Evolutionary conservation across 2,113 vertebrate species (phyloP), one percentile per base, ranked within the genome.

Genomic region (Dinomys branickii): DNA sequence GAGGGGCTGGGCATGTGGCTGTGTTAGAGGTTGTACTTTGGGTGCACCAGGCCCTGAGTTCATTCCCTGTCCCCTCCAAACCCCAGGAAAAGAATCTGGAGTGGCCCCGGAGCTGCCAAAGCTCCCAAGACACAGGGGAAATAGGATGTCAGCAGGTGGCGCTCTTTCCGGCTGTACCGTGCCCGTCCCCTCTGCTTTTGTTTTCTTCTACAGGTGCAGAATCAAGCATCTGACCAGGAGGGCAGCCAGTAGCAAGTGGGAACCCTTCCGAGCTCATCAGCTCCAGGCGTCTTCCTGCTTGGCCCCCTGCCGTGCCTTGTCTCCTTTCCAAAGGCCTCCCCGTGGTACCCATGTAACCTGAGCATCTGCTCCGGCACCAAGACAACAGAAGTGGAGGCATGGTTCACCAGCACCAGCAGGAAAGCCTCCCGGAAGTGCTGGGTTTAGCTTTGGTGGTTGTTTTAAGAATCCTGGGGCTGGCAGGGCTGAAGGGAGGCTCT

Each of bases 181-280:
- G 56, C 63, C 3, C 7, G 19, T 16, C 9, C 41, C 52, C 16
- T 30, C 17, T 75, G n/a, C 17, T 84, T 28, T 7, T 9, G 5
- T 20, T 24, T 26, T 28, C 19, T 0, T 47, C 89, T 96, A 78
- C 96, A 98, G 98, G 94, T 94, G 75, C 98, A 96, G 91, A 97
- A 86, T 7, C 94, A 84, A 33, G 35, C 33, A 2, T 80, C 8
- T 0, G 95, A 98, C 28, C 90, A 56, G 0, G 67, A 98, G 58
- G 77, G 97, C 67, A 97, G 95, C 87, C 97, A 97, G 52, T 96
- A 98, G 73, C 20, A 0, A 0, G 61, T 7, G 13, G 78, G 87
- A 87, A 88, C 3, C 73, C 38, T 83, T 61, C 67, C 58, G 35
- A 35, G 47, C 69, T 17, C 58, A 41, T 80, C 71, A 44, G 58